Percentiles rank a stretch among this genome's conserved stretches.
Conservation (phyloP, 2,888 invertebrate species). For the Drosophila diplacantha region DNA sequence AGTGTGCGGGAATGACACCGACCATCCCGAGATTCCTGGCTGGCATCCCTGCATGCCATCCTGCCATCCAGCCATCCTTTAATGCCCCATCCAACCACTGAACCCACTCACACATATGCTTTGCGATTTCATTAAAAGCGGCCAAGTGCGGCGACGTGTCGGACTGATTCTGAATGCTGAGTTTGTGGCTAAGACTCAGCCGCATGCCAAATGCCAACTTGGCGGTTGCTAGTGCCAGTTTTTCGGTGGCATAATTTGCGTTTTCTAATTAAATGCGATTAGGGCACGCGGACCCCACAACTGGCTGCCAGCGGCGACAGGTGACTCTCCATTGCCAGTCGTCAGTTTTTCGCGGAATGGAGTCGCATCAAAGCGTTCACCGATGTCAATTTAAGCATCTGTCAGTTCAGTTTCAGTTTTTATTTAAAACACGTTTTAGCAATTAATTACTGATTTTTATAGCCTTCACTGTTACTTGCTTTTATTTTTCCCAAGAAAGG, state of each 20-base stretch:
- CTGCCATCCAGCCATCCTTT: conserved; percentile 1
- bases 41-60: conserved; percentile 3
- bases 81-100: conserved; percentile 12
- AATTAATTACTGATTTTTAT: too few species aligned
- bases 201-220: conserved; percentile 38
- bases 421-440: too few species aligned
- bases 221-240: conserved; percentile 32
- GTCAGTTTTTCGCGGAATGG: not conserved
- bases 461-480: too few species aligned
- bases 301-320: conserved; percentile 6
- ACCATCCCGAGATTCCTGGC: conserved; percentile 3
- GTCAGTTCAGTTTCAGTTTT: too few species aligned
- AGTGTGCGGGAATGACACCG: conserved; percentile 28
- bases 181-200: conserved; percentile 27
- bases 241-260: conserved; percentile 41
- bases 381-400: too few species aligned
- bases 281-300: not conserved
- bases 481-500: too few species aligned
- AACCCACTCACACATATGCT: conserved; percentile 45
- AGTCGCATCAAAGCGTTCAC: not conserved
- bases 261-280: conserved; percentile 42
- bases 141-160: conserved; percentile 37
- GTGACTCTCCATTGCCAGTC: not conserved
- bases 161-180: conserved; percentile 21
- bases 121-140: conserved; percentile 52